Evolutionary conservation across 2,113 vertebrate species (phyloP).

Genomic region (Archilochus colubris): DNA sequence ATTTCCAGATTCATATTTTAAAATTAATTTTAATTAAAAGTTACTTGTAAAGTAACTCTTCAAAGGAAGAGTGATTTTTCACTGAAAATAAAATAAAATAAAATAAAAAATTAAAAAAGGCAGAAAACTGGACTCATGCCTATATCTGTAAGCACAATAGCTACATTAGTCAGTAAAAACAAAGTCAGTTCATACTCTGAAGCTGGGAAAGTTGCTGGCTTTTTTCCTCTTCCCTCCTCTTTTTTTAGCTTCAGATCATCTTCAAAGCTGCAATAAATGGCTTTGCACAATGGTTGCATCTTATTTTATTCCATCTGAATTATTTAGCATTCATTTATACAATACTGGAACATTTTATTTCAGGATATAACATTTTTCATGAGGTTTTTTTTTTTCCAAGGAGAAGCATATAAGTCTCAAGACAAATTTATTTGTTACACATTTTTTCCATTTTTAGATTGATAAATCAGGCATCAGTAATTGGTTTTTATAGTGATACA

Average conservation of each 20-base stretch:
- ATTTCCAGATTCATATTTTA: background rate
- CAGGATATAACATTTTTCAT: background rate
- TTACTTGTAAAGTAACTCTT: background rate
- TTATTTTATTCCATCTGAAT: conserved; percentile 45
- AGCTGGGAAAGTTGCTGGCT: background rate
- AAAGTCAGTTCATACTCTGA: background rate
- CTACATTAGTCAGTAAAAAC: background rate
- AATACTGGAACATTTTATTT: conserved; percentile 24
- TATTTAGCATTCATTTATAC: conserved; percentile 19
- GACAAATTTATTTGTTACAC: background rate
- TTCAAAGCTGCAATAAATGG: background rate
- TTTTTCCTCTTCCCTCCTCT: accelerated
- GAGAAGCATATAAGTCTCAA: background rate
- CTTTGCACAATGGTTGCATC: background rate
- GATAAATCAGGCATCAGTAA: background rate
- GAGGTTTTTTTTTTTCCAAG: background rate
- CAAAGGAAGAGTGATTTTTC: background rate
- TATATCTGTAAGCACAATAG: background rate
- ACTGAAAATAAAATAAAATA: background rate
- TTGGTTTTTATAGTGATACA: background rate
- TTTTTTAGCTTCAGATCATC: background rate
- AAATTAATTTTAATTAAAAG: background rate
- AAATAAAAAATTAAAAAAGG: background rate
- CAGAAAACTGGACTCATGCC: background rate
- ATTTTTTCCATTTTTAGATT: background rate